These are phyloP conservation scores for Eugnorisma glareosa DNA, from an alignment of 2,888 invertebrate species.

Conservation along the genomic window DNA sequence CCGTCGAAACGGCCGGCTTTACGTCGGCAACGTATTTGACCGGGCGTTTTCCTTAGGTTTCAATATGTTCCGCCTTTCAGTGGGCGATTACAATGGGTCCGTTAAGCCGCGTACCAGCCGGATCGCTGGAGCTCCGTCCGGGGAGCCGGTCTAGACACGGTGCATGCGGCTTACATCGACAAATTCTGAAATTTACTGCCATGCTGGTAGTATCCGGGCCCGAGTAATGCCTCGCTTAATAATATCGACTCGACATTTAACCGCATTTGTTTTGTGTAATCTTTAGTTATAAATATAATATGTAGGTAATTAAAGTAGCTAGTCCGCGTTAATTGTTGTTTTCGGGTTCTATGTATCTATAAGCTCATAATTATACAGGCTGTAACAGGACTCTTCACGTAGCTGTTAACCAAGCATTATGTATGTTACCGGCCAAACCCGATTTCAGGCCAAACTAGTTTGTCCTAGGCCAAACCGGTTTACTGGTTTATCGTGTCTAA, in stretches of 20 bases:
- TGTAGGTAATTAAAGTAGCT: too few relatives aligned
- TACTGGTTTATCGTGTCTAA: too few relatives aligned
- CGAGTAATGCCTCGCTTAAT: conserved; percentile 46
- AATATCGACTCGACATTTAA: conserved; percentile 46
- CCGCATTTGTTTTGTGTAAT: conserved; percentile 50
- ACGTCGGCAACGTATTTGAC: conserved; percentile 49
- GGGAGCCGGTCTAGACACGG: conserved; percentile 38
- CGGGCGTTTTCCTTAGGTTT: conserved; percentile 59
- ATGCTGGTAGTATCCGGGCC: conserved; percentile 38
- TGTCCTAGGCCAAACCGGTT: too few relatives aligned
- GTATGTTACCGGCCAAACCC: too few relatives aligned
- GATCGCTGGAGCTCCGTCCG: conserved; percentile 20
- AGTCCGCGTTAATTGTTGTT: not conserved
- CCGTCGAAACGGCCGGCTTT: conserved; percentile 51
- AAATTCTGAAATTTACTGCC: conserved; percentile 69
- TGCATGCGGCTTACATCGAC: conserved; percentile 65
- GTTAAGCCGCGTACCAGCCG: conserved; percentile 51
- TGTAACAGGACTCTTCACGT: too few relatives aligned
- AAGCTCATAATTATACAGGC: too few relatives aligned
- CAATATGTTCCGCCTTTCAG: conserved; percentile 64
- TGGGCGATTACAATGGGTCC: conserved; percentile 61
- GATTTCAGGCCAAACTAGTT: too few relatives aligned
- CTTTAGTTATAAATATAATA: conserved; percentile 9
- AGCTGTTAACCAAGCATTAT: too few relatives aligned
- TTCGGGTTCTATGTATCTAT: not conserved